A percentile compares a stretch with the other conserved stretches of the same genome.
These are phyloP conservation scores for Amblyopsis hoosieri DNA, from an alignment of 2,797 vertebrate genomes.

Conservation along the genomic window DNA sequence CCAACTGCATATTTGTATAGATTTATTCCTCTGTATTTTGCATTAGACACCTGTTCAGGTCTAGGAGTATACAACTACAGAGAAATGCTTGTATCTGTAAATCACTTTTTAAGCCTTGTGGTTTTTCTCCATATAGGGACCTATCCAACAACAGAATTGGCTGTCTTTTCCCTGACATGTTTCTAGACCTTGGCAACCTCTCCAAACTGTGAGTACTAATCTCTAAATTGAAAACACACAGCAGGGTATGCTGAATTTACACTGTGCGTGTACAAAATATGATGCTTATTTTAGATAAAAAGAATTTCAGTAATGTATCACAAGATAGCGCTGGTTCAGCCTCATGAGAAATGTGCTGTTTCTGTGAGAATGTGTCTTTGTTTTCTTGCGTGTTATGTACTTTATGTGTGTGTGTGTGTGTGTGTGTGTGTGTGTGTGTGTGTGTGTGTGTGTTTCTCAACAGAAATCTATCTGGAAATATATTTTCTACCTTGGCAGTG, in stretches of 20 bases:
- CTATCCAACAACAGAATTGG: conserved; percentile 93
- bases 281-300: conserved; percentile 18
- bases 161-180: conserved; percentile 88
- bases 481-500: conserved; percentile 86
- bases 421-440: background rate
- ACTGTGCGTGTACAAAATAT: conserved; percentile 5
- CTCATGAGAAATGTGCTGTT: conserved; percentile 15
- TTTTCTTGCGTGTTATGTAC: background rate
- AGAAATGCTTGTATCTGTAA: conserved; percentile 25
- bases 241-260: conserved; percentile 18
- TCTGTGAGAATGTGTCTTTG: conserved; percentile 11
- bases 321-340: conserved; percentile 2
- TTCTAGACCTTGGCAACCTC: conserved; percentile 84
- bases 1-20: conserved; percentile 6
- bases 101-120: conserved; percentile 23
- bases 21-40: background rate
- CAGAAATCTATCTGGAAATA: conserved; percentile 92
- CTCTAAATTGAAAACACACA: conserved; percentile 45
- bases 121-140: conserved; percentile 78
- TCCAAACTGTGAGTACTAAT: conserved; percentile 87
- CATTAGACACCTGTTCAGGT: conserved; percentile 7
- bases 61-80: conserved; percentile 24
- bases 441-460: conserved; percentile 19
- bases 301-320: conserved; percentile 5
- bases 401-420: background rate